Evolutionary conservation across 2,888 invertebrate species (phyloP).

Genomic region (Liopterus haemorrhoidalis): DNA sequence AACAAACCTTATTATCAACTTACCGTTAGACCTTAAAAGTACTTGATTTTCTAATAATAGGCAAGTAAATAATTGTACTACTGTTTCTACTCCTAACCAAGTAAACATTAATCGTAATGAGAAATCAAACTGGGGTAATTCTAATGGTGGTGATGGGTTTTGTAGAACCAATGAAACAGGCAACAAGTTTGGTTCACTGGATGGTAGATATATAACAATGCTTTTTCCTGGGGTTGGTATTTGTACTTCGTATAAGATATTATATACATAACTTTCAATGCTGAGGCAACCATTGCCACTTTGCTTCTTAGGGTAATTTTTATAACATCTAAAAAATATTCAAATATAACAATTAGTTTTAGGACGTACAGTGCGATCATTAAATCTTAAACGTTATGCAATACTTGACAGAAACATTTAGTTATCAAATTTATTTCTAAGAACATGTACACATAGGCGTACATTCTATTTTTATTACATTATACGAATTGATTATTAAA

Average conservation of each 20-base stretch:
- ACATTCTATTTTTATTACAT: too few relatives aligned
- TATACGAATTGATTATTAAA: too few relatives aligned
- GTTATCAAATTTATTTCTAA: too few relatives aligned
- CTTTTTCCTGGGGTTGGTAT: conserved; percentile 86
- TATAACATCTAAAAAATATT: conserved; percentile 55
- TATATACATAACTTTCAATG: conserved; percentile 91
- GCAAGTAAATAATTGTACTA: conserved; percentile 90
- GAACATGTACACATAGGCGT: too few relatives aligned
- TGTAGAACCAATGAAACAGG: conserved; percentile 65
- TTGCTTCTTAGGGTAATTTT: conserved; percentile 68
- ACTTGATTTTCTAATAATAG: conserved; percentile 95
- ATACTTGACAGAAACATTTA: too few relatives aligned
- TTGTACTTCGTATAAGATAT: conserved; percentile 84
- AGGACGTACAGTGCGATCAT: too few relatives aligned
- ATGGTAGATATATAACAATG: conserved; percentile 68
- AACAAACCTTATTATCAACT: conserved; percentile 28
- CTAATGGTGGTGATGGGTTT: conserved; percentile 69
- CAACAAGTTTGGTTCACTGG: conserved; percentile 62
- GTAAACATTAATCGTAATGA: conserved; percentile 81
- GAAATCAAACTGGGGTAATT: conserved; percentile 93
- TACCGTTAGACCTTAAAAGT: conserved; percentile 85
- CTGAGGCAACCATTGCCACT: conserved; percentile 51
- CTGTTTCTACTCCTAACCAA: conserved; percentile 84
- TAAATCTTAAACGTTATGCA: too few relatives aligned
- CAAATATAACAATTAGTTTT: too few relatives aligned